Evolutionary conservation across 1,140 invertebrate species (phyloP).

Genomic region (Lordiphosa collinella): DNA sequence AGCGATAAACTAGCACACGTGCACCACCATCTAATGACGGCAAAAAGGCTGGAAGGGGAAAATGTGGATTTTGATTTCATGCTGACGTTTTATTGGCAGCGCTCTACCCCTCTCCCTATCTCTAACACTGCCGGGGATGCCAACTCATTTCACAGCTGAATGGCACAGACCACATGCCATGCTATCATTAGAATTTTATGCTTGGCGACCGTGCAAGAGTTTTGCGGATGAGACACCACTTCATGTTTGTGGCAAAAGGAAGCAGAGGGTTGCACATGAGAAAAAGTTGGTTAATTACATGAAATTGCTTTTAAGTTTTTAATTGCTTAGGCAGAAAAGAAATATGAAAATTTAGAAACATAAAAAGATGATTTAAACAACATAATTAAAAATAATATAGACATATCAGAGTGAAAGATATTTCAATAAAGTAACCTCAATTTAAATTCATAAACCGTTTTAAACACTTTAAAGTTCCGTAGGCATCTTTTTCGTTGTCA

Average conservation of each 20-base stretch:
- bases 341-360: too few relatives aligned
- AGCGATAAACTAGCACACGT: slow-evolving; percentile 32
- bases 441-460: too few relatives aligned
- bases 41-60: background rate
- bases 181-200: slow-evolving; percentile 44
- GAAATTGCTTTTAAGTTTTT: slow-evolving; percentile 2
- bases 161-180: slow-evolving; percentile 17
- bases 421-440: too few relatives aligned
- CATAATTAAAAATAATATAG: too few relatives aligned
- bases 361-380: too few relatives aligned
- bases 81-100: slow-evolving; percentile 57
- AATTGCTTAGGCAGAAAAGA: background rate
- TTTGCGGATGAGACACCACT: slow-evolving; percentile 8
- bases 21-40: slow-evolving; percentile 13
- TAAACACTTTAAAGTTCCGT: too few relatives aligned
- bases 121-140: background rate
- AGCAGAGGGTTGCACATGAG: background rate
- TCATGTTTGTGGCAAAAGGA: background rate
- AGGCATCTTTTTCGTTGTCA: too few relatives aligned
- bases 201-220: slow-evolving; percentile 10
- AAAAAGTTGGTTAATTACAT: slow-evolving; percentile 11
- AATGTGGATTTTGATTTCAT: slow-evolving; percentile 34
- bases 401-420: too few relatives aligned
- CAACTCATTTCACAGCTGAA: slow-evolving; percentile 51
- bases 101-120: background rate